Evolutionary conservation across 2,797 vertebrate genomes (phyloP), one percentile per base, ranked within the genome.

Genomic region (Enteromius anoplus): DNA sequence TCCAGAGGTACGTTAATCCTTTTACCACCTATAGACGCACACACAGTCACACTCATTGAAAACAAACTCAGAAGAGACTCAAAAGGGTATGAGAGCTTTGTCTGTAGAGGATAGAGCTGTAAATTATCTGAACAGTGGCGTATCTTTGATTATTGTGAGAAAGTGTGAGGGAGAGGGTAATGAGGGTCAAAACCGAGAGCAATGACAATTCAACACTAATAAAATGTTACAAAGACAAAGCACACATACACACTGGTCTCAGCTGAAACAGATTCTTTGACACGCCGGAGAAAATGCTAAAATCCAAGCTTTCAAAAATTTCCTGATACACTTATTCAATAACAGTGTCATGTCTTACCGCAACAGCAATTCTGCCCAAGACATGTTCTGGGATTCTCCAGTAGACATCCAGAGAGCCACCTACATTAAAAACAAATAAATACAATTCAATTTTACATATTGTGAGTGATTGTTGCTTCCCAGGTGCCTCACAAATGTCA

Each of bases 1-100:
- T 99, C 98, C 98, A 99, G 86, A 99, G 93, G 93, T 99, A 99
- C 0, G 97, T 99, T 88, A 99, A 95, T 85, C 98, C 98, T 93
- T 99, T 98, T 78, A 99, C 97, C 82, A 99, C 98, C 98, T 99
- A 89, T 17, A 75, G 58, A 66, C 21, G 68, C 4, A 87, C 12
- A 87, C 21, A 85, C 21, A 34, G 6, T 9, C 26, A 75, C 42
- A 42, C 19, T 47, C 1, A 64, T 15, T 34, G n/a, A 45, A 77
- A 45, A 75, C 11, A 60, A 23, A 49, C 14, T 66, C 32, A 49
- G 21, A 55, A 75, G 29, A 45, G 45, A 47, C 37, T 51, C 21
- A 12, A 21, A 55, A 32, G 45, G 1, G n/a, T n/a, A 90, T 89
- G 90, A 91, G 87, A 86, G 87, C 37, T 80, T 37, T 17, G 21